Evolutionary conservation across 2,888 invertebrate genomes (phyloP).

Genomic region (Schrankia costaestrigalis): DNA sequence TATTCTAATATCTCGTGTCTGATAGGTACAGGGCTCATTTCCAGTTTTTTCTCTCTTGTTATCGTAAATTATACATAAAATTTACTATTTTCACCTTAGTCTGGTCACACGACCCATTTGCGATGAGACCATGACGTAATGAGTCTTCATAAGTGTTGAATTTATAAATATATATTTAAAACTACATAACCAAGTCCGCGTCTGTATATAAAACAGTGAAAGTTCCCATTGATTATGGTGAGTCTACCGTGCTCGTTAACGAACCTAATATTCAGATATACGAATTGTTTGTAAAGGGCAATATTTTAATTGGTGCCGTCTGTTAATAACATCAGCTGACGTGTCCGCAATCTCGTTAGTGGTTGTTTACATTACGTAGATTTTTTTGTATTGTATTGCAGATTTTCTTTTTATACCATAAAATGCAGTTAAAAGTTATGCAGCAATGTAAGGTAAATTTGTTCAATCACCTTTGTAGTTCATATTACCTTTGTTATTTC

Average conservation of each 20-base stretch:
- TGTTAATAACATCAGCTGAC: constrained; percentile 28
- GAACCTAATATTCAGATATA: constrained; percentile 45
- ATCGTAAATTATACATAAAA: too few relatives aligned
- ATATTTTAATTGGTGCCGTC: constrained; percentile 52
- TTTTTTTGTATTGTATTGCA: constrained; percentile 14
- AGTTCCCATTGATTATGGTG: constrained; percentile 30
- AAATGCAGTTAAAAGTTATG: too few relatives aligned
- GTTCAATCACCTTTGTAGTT: too few relatives aligned
- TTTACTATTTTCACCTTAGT: too few relatives aligned
- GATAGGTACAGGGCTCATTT: too few relatives aligned
- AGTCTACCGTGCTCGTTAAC: constrained; percentile 32
- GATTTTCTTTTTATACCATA: constrained; percentile 2
- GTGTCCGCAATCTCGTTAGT: constrained; percentile 32
- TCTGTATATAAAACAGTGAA: constrained; percentile 17
- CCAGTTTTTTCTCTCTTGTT: too few relatives aligned
- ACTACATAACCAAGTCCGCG: constrained; percentile 7
- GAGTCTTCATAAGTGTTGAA: too few relatives aligned
- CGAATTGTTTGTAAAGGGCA: constrained; percentile 48
- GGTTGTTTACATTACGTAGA: constrained; percentile 28
- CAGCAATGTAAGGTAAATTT: too few relatives aligned
- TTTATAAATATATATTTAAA: constrained; percentile 1
- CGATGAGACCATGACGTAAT: neutral
- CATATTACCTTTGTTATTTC: too few relatives aligned
- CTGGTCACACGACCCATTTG: too few relatives aligned
- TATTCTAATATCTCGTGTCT: too few relatives aligned